phyloP scores from a whole-genome alignment of 1,140 invertebrate species.

The Eurosta solidaginis region DNA sequence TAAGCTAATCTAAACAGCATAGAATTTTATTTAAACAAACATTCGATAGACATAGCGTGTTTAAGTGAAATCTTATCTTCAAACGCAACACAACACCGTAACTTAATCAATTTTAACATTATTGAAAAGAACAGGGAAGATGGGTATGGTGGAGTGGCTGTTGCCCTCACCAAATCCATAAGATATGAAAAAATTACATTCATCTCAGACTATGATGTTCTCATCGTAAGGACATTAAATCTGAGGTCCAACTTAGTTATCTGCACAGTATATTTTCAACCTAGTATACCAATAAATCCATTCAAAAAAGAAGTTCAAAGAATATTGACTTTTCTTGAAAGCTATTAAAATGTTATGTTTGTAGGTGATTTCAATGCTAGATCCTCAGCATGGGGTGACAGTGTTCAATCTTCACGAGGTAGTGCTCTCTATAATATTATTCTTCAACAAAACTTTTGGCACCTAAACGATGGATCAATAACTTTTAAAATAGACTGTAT shows the following conservation, averaged over 20 bases:
- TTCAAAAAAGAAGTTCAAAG: not conserved
- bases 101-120: too few relatives aligned
- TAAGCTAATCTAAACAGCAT: too few relatives aligned
- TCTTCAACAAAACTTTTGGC: not conserved
- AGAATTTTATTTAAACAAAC: too few relatives aligned
- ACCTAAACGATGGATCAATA: not conserved
- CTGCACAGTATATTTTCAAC: not conserved
- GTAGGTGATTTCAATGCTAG: slow-evolving; percentile 12
- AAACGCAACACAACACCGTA: too few relatives aligned
- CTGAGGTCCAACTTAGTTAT: not conserved
- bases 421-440: not conserved
- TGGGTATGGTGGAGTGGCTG: too few relatives aligned
- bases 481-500: not conserved
- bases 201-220: too few relatives aligned
- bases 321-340: not conserved
- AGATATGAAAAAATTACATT: too few relatives aligned
- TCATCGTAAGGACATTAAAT: not conserved
- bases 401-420: not conserved
- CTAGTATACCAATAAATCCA: not conserved
- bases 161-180: too few relatives aligned
- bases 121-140: too few relatives aligned
- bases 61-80: too few relatives aligned
- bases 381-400: too few relatives aligned
- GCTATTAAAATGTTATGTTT: not conserved
- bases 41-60: too few relatives aligned